phyloP scores from a whole-genome alignment of 92 coral and sea anemone species.

The Pocillopora grandis region DNA sequence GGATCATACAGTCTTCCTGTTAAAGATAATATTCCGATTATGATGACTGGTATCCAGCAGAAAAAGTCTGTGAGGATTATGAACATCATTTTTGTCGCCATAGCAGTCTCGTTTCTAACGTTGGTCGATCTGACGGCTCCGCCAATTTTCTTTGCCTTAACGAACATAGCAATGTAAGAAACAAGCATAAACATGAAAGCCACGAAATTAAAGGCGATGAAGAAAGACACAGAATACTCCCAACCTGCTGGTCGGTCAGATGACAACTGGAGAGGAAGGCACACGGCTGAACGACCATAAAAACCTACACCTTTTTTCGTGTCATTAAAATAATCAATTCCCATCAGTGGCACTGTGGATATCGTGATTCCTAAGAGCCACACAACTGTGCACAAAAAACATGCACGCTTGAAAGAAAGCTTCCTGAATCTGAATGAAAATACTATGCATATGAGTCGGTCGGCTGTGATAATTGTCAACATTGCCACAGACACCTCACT shows the following conservation, averaged over 20 bases:
- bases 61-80: conserved; percentile 66
- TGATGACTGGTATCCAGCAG: conserved; percentile 78
- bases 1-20: conserved; percentile 69
- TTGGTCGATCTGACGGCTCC: conserved; percentile 59
- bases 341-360: conserved; percentile 35
- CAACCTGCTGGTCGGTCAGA: conserved; percentile 67
- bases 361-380: conserved; percentile 38
- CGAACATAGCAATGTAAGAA: conserved; percentile 58
- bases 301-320: conserved; percentile 43
- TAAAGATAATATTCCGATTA: conserved; percentile 58
- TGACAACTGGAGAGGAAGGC: conserved; percentile 67
- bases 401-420: conserved; percentile 23
- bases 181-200: conserved; percentile 63
- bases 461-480: conserved; percentile 44
- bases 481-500: conserved; percentile 59
- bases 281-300: conserved; percentile 77
- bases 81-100: conserved; percentile 56
- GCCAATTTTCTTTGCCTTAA: conserved; percentile 42
- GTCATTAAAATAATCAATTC: conserved; percentile 44
- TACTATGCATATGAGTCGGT: conserved; percentile 48
- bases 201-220: conserved; percentile 53
- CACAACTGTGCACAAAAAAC: conserved; percentile 12
- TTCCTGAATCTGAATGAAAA: conserved; percentile 39
- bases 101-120: conserved; percentile 50
- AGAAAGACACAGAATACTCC: conserved; percentile 71